Percentiles rank a stretch among this genome's conserved stretches.
Evolutionary conservation across 2,888 invertebrate genomes (phyloP).

Genomic region (Seladonia tumulorum): DNA sequence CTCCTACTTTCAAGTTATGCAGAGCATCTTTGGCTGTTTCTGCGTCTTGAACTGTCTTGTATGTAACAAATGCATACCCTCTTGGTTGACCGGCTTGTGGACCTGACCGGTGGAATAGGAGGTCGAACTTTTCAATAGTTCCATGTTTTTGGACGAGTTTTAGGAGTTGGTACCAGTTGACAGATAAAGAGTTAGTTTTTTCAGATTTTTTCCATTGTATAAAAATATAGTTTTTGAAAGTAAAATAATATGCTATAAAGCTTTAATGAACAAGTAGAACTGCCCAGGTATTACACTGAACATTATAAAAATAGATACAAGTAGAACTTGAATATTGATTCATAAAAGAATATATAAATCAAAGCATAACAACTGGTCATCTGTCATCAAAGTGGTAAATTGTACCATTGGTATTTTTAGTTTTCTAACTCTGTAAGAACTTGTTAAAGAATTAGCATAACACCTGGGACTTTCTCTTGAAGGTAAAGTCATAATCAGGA

Average conservation of each 20-base stretch:
- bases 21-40: conserved; percentile 89
- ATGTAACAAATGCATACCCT: conserved; percentile 97
- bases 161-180: conserved; percentile 96
- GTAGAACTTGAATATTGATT: background rate
- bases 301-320: background rate
- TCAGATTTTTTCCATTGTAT: conserved; percentile 46
- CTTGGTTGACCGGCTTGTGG: conserved; percentile 95
- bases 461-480: conserved; percentile 6
- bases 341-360: background rate
- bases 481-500: conserved; percentile 5
- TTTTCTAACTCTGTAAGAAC: conserved; percentile 4
- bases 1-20: conserved; percentile 91
- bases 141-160: conserved; percentile 98
- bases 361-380: background rate
- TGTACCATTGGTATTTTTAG: background rate
- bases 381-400: background rate
- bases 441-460: conserved; percentile 2
- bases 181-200: conserved; percentile 80
- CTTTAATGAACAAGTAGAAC: background rate
- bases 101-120: conserved; percentile 96
- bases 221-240: conserved; percentile 13
- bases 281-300: conserved; percentile 18
- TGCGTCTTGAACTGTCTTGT: conserved; percentile 89
- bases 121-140: conserved; percentile 97
- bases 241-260: conserved; percentile 7